These are phyloP conservation scores for Chloromyia formosa DNA, from an alignment of 2,888 invertebrate species.

Conservation along the genomic window DNA sequence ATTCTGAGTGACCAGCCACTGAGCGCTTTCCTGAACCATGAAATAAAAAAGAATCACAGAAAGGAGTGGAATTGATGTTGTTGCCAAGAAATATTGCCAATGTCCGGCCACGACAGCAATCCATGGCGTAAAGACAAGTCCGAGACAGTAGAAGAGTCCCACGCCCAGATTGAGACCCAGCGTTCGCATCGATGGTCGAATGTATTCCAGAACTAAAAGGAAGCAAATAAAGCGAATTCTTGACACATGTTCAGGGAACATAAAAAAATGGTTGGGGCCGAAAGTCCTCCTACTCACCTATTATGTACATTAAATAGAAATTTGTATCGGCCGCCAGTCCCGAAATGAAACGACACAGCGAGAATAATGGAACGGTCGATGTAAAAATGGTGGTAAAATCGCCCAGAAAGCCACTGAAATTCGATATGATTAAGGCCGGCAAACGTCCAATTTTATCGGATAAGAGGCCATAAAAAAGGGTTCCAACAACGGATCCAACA, in stretches of 20 bases:
- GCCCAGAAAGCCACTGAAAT: slow-evolving; percentile 67
- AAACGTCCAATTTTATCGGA: slow-evolving; percentile 69
- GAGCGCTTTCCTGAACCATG: slow-evolving; percentile 70
- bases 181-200: slow-evolving; percentile 68
- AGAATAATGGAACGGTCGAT: slow-evolving; percentile 65
- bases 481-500: slow-evolving; percentile 70
- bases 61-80: slow-evolving; percentile 66
- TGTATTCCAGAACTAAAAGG: slow-evolving; percentile 69
- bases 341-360: slow-evolving; percentile 68
- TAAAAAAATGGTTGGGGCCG: background rate
- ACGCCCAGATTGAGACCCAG: slow-evolving; percentile 69
- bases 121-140: slow-evolving; percentile 67
- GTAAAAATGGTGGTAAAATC: slow-evolving; percentile 68
- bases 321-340: slow-evolving; percentile 70
- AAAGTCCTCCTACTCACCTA: slow-evolving; percentile 61
- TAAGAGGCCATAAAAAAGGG: slow-evolving; percentile 67
- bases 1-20: slow-evolving; percentile 70
- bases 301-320: slow-evolving; percentile 72
- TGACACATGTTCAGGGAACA: background rate
- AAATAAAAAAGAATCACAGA: slow-evolving; percentile 66
- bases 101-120: slow-evolving; percentile 64
- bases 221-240: background rate
- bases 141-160: slow-evolving; percentile 69
- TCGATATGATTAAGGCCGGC: slow-evolving; percentile 67
- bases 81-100: slow-evolving; percentile 67